Conservation (phyloP, 2,888 invertebrate genomes). For the Lasioglossum lativentre region DNA sequence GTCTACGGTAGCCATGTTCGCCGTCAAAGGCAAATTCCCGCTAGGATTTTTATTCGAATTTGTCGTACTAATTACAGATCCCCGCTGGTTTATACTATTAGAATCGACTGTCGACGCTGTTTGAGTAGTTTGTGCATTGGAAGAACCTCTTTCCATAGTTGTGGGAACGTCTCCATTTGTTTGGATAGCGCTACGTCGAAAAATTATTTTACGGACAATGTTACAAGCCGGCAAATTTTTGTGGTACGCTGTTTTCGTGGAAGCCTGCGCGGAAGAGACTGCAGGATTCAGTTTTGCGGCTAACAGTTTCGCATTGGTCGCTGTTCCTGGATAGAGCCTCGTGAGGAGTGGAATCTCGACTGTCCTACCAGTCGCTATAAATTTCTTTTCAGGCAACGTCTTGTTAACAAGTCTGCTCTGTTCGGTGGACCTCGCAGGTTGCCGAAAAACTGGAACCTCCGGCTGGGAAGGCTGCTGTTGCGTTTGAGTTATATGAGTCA, state of each 20-base stretch:
- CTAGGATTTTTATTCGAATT: not conserved
- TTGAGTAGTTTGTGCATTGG: not conserved
- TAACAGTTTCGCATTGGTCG: not conserved
- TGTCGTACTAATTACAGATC: not conserved
- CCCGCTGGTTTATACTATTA: not conserved
- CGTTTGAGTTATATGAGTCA: not conserved
- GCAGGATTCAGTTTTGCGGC: no score
- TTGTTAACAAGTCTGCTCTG: not conserved
- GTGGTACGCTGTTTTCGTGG: conserved; percentile 23
- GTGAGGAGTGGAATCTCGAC: not conserved
- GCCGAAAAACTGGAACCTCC: not conserved
- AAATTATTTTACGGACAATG: not conserved
- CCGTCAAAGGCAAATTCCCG: not conserved
- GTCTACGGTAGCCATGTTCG: not conserved
- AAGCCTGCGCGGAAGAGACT: not conserved
- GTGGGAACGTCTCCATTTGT: not conserved
- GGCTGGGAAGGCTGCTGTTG: not conserved
- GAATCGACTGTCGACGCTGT: not conserved
- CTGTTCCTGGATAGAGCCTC: not conserved
- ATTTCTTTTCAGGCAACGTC: not conserved
- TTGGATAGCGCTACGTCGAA: not conserved
- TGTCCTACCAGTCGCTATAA: not conserved
- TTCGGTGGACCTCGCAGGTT: no score
- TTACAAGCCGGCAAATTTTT: conserved; percentile 47
- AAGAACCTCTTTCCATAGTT: not conserved